Evolutionary conservation across 2,888 invertebrate species (phyloP).

Genomic region (Agelastica alni): DNA sequence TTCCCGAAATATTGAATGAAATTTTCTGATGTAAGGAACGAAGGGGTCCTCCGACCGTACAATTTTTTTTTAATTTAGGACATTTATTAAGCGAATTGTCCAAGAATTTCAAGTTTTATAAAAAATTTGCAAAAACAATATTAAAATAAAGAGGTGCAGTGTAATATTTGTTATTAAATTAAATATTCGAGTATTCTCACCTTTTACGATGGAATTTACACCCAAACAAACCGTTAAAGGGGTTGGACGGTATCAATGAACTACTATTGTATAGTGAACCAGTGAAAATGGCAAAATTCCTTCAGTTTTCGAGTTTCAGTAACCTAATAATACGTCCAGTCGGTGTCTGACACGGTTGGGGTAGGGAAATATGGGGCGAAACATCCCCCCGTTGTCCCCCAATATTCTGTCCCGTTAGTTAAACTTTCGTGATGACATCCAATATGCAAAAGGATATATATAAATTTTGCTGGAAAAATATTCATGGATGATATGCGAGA

Average conservation of each 20-base stretch:
- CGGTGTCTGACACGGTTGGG: conserved; percentile 37
- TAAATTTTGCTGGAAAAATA: conserved; percentile 19
- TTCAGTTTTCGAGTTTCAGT: conserved; percentile 22
- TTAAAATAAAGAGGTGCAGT: too few relatives aligned
- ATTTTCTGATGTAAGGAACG: too few relatives aligned
- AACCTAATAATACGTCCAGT: conserved; percentile 37
- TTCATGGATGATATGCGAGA: conserved; percentile 14
- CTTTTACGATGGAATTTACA: too few relatives aligned
- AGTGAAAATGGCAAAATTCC: conserved; percentile 29
- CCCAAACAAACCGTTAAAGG: conserved; percentile 15
- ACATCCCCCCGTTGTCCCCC: conserved; percentile 1
- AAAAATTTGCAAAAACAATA: too few relatives aligned
- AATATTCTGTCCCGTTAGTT: conserved; percentile 5
- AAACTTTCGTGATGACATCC: conserved; percentile 28
- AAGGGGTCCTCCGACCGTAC: too few relatives aligned
- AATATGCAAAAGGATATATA: conserved; percentile 24
- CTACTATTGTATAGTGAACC: conserved; percentile 3
- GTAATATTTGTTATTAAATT: too few relatives aligned
- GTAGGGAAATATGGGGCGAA: conserved; percentile 6
- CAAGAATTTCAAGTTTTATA: too few relatives aligned
- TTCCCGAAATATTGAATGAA: too few relatives aligned
- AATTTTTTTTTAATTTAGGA: too few relatives aligned
- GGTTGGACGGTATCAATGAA: conserved; percentile 12
- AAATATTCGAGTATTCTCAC: too few relatives aligned
- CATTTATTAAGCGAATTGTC: too few relatives aligned